phyloP scores from a whole-genome alignment of 2,797 vertebrate genomes.

The Chelidonichthys spinosus region DNA sequence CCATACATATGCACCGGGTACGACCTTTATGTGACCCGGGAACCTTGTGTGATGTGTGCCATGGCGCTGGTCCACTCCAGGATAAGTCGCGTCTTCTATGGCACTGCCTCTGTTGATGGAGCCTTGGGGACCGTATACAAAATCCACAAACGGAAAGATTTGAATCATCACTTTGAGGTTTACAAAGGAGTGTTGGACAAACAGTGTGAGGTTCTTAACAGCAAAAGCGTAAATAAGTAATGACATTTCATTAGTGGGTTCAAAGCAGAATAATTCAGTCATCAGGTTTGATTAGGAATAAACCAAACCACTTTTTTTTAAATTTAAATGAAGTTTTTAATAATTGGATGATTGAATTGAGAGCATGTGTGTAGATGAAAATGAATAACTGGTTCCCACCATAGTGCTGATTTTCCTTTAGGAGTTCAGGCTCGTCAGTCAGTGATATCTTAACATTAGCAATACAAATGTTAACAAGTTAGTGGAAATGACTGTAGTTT shows the following conservation, averaged over 20 bases:
- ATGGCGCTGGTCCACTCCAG: constrained; percentile 93
- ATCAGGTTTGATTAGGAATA: neutral
- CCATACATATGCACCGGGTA: constrained; percentile 92
- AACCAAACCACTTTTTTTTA: neutral
- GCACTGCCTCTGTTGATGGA: constrained; percentile 78
- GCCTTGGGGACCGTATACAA: constrained; percentile 88
- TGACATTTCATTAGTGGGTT: neutral
- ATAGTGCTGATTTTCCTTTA: neutral
- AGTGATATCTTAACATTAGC: no score
- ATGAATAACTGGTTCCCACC: neutral
- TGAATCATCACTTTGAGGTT: constrained; percentile 92
- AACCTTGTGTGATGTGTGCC: constrained; percentile 92
- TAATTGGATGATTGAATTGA: neutral
- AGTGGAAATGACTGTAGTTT: neutral
- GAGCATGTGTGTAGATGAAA: neutral
- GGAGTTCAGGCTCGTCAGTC: neutral
- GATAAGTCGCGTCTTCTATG: constrained; percentile 90
- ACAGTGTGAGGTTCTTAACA: constrained; percentile 78
- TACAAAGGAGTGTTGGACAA: constrained; percentile 84
- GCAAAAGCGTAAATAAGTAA: neutral
- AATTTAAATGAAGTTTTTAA: constrained; percentile 51
- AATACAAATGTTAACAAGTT: neutral
- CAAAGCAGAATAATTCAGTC: neutral
- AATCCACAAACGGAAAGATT: constrained; percentile 85
- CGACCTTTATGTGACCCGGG: constrained; percentile 90